phyloP scores from a whole-genome alignment of 1,140 invertebrate species.

The Dufourea novaeangliae region DNA sequence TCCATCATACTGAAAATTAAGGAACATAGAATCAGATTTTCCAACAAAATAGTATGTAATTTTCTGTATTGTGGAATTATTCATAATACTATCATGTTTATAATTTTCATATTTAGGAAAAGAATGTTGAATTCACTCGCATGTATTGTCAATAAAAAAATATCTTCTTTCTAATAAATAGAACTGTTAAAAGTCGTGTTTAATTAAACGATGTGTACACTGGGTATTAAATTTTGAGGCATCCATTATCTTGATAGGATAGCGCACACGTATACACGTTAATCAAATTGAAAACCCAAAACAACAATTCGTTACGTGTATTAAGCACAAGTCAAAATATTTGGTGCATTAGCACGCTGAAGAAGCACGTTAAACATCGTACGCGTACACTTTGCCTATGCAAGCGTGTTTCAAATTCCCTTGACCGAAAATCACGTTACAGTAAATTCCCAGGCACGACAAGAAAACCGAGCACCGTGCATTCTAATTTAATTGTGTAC shows the following conservation, averaged over 20 bases:
- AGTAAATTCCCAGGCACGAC: constrained; percentile 4
- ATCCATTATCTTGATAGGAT: not conserved
- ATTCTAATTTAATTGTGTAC: constrained; percentile 12
- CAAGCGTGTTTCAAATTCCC: constrained; percentile 24
- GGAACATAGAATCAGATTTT: too few species aligned
- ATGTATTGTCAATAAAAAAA: too few species aligned
- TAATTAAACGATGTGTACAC: not conserved
- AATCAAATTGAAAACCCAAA: not conserved
- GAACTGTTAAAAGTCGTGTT: not conserved
- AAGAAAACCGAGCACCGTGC: constrained; percentile 17
- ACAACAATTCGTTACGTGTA: not conserved
- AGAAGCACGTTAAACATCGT: not conserved
- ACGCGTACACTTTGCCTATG: not conserved
- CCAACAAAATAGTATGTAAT: too few species aligned
- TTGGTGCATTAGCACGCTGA: not conserved
- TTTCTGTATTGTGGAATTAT: too few species aligned
- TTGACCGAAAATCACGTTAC: constrained; percentile 26
- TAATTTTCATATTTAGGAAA: too few species aligned
- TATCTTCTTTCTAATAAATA: too few species aligned
- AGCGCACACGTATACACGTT: not conserved
- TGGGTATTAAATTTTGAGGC: not conserved
- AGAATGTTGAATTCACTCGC: too few species aligned
- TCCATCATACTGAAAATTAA: too few species aligned
- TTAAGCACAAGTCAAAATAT: not conserved
- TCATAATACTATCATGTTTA: too few species aligned